Base-by-base conservation (phyloP, 2,113 vertebrate genomes). In the Lamprologus sp. region DNA sequence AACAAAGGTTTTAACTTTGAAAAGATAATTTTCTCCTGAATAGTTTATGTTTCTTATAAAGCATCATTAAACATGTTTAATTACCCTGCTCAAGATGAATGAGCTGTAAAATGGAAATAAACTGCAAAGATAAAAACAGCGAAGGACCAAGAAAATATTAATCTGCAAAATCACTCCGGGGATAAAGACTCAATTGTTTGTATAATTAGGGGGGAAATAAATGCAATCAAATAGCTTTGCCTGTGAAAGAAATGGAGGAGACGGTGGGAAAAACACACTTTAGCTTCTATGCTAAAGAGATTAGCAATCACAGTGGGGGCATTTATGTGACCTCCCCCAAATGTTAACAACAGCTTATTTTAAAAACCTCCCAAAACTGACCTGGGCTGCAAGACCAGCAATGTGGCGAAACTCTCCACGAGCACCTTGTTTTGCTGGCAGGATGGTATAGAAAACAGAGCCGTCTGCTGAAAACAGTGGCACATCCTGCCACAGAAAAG, bases 331-430 rank as follows among this genome's bases (percentile, higher is more conserved):
- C 75, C 1, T 6, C n/a, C 10, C 53, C 3, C 9, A 31, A 75
- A 81, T 45, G 45, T 79, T 88, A 85, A 87, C 17, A 49, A 53
- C 11, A 51, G 55, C 5, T 75, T 84, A 55, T 14, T 54, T 56
- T 33, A 9, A 54, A 40, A 68, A 68, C 33, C 58, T 63, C 26
- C 23, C 68, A 17, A 73, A 80, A 82, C 95, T 79, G 89, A 97
- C 97, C 97, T 97, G 96, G 5, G 94, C 92, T 7, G 95, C 93
- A 7, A 97, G 92, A 53, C 95, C 93, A 35, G 96, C 96, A 4
- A 97, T 86, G 86, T 97, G 97, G 58, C 92, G 94, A 84, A 96
- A 97, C 88, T 97, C 97, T 81, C 97, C 97, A 4, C 95, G 96
- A 56, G 96, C 95, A 3, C 97, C 97, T 84, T 97, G 97, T 68